Percentiles rank a stretch among this genome's conserved stretches.
phyloP scores from a whole-genome alignment of 2,888 invertebrate genomes.

The Chydorus sphaericus region DNA sequence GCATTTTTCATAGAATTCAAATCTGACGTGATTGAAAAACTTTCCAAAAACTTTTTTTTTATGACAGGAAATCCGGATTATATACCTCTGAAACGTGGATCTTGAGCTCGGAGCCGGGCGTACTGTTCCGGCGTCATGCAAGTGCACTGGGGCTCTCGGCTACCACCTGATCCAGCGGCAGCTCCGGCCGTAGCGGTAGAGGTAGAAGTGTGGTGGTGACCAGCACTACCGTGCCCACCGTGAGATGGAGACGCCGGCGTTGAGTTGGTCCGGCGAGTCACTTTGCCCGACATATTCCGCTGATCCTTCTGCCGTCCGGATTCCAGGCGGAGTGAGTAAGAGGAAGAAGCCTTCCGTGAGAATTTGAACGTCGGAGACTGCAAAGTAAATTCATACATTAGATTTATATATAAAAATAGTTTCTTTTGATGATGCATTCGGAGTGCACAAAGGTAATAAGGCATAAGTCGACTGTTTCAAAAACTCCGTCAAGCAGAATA shows the following conservation, averaged over 20 bases:
- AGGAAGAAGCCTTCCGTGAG: conserved; percentile 91
- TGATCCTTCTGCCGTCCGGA: conserved; percentile 25
- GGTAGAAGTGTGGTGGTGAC: conserved; percentile 26
- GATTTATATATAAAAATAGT: no score
- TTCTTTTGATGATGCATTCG: no score
- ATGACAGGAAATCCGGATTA: no score
- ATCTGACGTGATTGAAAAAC: neutral
- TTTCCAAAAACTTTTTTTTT: neutral
- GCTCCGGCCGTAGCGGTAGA: neutral
- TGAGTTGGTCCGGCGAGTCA: conserved; percentile 80
- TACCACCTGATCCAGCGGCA: conserved; percentile 22
- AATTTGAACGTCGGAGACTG: conserved; percentile 97
- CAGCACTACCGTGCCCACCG: conserved; percentile 75
- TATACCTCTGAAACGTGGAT: conserved; percentile 56
- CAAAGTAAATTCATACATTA: conserved; percentile 30
- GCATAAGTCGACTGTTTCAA: no score
- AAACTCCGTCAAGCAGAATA: no score
- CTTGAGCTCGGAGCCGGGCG: conserved; percentile 66
- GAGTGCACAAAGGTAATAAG: no score
- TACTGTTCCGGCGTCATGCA: conserved; percentile 91
- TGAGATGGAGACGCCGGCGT: conserved; percentile 86
- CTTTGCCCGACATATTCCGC: conserved; percentile 41
- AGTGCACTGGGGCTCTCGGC: conserved; percentile 75
- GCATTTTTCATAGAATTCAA: neutral
- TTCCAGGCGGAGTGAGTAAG: conserved; percentile 88